A percentile compares a stretch with the other conserved stretches of the same genome.
Conservation (phyloP, 2,888 invertebrate species). For the Spodoptera littoralis region DNA sequence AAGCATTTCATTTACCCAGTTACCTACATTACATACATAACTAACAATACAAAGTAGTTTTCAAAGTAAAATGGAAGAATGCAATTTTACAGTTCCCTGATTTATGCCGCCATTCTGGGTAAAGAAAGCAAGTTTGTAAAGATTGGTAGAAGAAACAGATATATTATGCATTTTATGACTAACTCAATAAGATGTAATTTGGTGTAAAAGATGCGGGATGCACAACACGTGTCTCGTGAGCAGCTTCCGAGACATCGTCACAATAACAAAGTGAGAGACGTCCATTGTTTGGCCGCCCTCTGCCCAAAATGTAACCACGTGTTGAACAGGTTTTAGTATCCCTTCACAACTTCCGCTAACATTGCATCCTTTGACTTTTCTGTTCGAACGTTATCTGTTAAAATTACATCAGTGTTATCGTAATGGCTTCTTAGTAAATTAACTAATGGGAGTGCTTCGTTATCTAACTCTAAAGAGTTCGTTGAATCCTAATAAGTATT, state of each 20-base stretch:
- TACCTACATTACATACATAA: no score
- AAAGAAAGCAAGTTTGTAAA: neutral
- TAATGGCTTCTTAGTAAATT: constrained; percentile 44
- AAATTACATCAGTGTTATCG: constrained; percentile 37
- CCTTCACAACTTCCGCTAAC: constrained; percentile 69
- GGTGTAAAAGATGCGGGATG: constrained; percentile 63
- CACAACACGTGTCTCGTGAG: constrained; percentile 85
- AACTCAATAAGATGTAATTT: constrained; percentile 57
- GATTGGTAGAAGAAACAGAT: constrained; percentile 7
- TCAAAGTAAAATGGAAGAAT: neutral
- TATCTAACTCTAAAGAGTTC: constrained; percentile 36
- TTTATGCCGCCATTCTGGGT: constrained; percentile 4
- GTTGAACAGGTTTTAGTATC: constrained; percentile 79
- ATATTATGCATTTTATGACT: constrained; percentile 9
- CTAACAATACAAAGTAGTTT: neutral
- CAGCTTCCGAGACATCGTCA: constrained; percentile 75
- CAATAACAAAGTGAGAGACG: constrained; percentile 81
- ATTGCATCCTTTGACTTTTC: constrained; percentile 42
- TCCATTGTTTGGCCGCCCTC: constrained; percentile 78
- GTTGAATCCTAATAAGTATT: constrained; percentile 24
- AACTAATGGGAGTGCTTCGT: constrained; percentile 35
- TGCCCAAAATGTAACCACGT: constrained; percentile 74
- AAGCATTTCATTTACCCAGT: no score
- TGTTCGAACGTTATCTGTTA: constrained; percentile 43
- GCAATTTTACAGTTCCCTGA: constrained; percentile 10